Conservation (phyloP, 2,888 invertebrate genomes). For the Sclerodermus sp. region DNA sequence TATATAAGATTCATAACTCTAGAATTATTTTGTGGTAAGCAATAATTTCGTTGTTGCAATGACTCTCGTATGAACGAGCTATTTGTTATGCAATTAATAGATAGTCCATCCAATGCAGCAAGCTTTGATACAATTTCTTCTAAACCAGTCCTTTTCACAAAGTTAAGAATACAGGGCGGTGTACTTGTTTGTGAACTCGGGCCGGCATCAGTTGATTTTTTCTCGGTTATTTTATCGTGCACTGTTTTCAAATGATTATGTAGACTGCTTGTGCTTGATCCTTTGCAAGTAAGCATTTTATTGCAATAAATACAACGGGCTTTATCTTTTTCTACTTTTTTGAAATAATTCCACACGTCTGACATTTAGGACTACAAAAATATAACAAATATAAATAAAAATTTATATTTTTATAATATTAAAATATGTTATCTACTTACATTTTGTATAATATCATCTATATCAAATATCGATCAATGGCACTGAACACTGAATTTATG, state of each 20-base stretch:
- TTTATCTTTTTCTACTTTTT: background rate
- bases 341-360: background rate
- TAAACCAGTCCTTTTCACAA: background rate
- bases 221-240: background rate
- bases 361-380: background rate
- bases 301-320: background rate
- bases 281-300: background rate
- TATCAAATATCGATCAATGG: background rate
- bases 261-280: background rate
- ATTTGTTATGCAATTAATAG: background rate
- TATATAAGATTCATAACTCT: background rate
- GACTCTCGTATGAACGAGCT: background rate
- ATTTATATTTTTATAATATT: background rate
- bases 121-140: background rate
- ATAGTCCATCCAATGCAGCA: background rate
- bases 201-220: background rate
- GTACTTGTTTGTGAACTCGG: background rate
- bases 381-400: background rate
- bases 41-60: background rate
- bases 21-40: background rate
- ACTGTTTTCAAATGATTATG: background rate
- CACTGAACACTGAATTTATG: background rate
- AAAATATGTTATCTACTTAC: background rate
- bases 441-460: background rate
- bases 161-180: background rate